Evolutionary conservation across 2,113 vertebrate genomes (phyloP), one percentile per base, ranked within the genome.

Genomic region (Pithys albifrons): DNA sequence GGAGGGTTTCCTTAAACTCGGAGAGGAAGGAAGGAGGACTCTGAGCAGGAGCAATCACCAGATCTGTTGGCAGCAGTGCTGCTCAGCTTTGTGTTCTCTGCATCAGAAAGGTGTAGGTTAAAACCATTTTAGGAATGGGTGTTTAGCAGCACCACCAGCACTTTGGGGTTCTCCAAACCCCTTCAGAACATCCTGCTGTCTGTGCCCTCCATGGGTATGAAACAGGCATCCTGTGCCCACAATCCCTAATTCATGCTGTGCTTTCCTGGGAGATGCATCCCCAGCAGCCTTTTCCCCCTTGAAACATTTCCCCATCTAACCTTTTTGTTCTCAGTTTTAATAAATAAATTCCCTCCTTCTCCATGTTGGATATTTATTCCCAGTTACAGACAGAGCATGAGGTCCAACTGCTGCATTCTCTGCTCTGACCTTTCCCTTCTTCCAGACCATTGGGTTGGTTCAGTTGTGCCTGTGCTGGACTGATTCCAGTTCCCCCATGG

Each of bases 61-160:
- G n/a, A 43, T 65, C 58, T 64, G 46, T 58, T 59, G 46, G 37
- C 73, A 89, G 72, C n/a, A 33, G 0, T 15, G 51, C 65, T 86
- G 64, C 84, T 81, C 31, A 57, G 29, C 41, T 65, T 52, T 33
- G 22, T 37, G 19, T 6, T 45, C 31, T 41, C 64, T 51, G n/a
- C 37, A 12, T 72, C 24, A 61, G 71, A 54, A 23, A 46, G 31
- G 5, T n/a, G 43, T 28, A 28, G 54, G 31, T 77, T 33, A 77
- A 77, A 49, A 65, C 77, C 46, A 2, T 45, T 55, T 79, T 27
- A 41, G 12, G 84, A 72, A 54, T 11, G 1, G 19, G 8, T 54
- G 6, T 39, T 59, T 7, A 23, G 12, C 12, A 51, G n/a, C 7
- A 2, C n/a, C 31, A 0, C 1, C 12, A 52, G 19, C 3, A 0